Evolutionary conservation across 2,888 invertebrate species (phyloP).

Genomic region (Rhagium mordax): DNA sequence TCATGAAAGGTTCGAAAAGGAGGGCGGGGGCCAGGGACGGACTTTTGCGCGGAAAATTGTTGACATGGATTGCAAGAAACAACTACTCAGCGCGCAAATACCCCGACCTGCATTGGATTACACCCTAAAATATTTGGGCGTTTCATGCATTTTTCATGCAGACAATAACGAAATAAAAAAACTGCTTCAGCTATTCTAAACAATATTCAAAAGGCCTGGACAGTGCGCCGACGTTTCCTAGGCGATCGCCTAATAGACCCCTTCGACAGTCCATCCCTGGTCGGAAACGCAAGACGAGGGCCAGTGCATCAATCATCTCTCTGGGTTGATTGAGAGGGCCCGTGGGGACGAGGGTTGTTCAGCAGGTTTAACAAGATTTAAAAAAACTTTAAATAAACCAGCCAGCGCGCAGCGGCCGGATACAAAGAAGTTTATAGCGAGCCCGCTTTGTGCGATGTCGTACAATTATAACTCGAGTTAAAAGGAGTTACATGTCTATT

Average conservation of each 20-base stretch:
- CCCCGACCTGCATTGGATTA: too few species aligned
- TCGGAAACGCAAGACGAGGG: constrained; percentile 4
- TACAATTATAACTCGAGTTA: constrained; percentile 18
- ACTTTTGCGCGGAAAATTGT: too few species aligned
- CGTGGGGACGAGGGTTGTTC: constrained; percentile 26
- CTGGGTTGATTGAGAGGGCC: constrained; percentile 31
- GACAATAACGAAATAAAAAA: too few species aligned
- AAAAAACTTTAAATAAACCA: constrained; percentile 32
- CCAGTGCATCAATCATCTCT: constrained; percentile 29
- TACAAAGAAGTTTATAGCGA: constrained; percentile 10
- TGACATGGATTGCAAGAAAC: too few species aligned
- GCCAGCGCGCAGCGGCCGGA: background rate
- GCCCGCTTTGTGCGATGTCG: background rate
- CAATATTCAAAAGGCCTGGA: too few species aligned
- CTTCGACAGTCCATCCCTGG: constrained; percentile 8
- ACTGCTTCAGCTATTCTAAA: background rate
- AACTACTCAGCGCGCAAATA: too few species aligned
- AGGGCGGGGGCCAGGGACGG: background rate
- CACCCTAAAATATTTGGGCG: too few species aligned
- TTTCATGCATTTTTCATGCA: too few species aligned
- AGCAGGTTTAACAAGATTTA: constrained; percentile 29
- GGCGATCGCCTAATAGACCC: background rate
- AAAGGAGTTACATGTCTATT: constrained; percentile 11
- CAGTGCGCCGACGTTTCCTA: too few species aligned
- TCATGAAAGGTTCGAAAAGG: background rate